phyloP scores from a whole-genome alignment of 1,140 invertebrate genomes.

The Eueides isabella region DNA sequence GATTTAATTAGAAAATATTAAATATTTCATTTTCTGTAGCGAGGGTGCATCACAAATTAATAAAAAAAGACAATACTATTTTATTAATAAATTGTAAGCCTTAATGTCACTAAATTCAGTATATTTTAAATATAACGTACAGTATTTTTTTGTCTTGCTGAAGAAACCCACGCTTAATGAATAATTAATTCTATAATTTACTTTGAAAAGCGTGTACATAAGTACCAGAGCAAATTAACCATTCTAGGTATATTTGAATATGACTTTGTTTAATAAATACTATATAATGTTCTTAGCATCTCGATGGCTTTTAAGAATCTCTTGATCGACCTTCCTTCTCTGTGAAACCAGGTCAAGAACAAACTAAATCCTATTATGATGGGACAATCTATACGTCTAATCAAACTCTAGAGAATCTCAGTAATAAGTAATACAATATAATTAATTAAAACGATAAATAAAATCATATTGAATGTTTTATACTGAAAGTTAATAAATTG shows the following conservation, averaged over 20 bases:
- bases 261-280: slow-evolving; percentile 8
- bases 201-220: not conserved
- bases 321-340: slow-evolving; percentile 11
- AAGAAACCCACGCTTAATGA: no score
- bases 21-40: no score
- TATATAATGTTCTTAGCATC: not conserved
- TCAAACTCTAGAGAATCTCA: slow-evolving; percentile 11
- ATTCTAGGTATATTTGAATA: not conserved
- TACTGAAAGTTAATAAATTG: not conserved
- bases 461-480: not conserved
- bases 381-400: slow-evolving; percentile 24
- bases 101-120: no score
- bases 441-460: slow-evolving; percentile 3
- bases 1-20: no score
- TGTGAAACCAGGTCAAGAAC: slow-evolving; percentile 18
- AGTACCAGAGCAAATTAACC: not conserved
- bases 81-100: no score
- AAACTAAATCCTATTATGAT: slow-evolving; percentile 31
- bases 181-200: not conserved
- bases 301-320: slow-evolving; percentile 13
- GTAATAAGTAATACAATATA: not conserved
- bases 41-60: no score
- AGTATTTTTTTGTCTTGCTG: not conserved
- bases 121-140: no score
- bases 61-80: no score